phyloP scores from a whole-genome alignment of 2,113 vertebrate species.

The Egretta garzetta region DNA sequence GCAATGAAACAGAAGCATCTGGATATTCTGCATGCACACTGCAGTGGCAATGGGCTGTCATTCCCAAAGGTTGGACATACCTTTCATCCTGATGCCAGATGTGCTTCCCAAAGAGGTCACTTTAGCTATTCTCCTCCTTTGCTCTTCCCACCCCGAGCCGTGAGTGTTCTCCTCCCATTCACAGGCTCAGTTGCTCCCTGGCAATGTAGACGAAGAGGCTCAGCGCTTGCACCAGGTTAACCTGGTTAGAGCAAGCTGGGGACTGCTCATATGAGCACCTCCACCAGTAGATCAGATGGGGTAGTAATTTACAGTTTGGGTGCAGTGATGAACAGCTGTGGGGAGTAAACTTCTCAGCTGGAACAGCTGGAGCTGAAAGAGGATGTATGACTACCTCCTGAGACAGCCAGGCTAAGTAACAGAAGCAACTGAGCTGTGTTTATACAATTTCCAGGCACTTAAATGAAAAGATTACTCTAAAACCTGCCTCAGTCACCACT shows the following conservation, averaged over 20 bases:
- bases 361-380: not conserved
- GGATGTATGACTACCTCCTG: not conserved
- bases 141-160: fast-evolving
- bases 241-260: not conserved
- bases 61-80: not conserved
- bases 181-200: not conserved
- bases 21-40: not conserved
- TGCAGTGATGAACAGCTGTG: not conserved
- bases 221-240: not conserved
- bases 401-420: not conserved
- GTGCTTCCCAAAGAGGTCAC: not conserved
- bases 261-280: not conserved
- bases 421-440: not conserved
- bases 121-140: not conserved
- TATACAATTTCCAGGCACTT: not conserved
- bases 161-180: not conserved
- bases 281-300: not conserved
- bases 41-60: not conserved
- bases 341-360: not conserved
- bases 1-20: not conserved
- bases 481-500: not conserved
- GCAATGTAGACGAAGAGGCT: not conserved
- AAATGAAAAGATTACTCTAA: not conserved
- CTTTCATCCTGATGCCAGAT: not conserved
- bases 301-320: not conserved